phyloP scores from a whole-genome alignment of 2,888 invertebrate species.

The Hirtodrosophila cameraria region DNA sequence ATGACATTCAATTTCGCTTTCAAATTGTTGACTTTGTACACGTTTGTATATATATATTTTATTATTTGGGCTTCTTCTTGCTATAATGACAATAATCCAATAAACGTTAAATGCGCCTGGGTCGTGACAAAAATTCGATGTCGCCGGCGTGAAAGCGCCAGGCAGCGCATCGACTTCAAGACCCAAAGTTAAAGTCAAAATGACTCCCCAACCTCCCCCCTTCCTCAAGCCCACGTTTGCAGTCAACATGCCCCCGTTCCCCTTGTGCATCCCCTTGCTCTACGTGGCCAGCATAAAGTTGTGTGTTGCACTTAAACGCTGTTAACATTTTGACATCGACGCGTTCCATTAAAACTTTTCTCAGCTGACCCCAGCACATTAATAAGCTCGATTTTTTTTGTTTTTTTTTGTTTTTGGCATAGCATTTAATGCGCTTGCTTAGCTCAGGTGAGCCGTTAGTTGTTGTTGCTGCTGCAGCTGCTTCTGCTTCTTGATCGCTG shows the following conservation, averaged over 20 bases:
- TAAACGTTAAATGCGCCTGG: constrained; percentile 68
- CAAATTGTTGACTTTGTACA: constrained; percentile 44
- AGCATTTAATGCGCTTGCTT: constrained; percentile 14
- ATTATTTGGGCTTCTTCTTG: constrained; percentile 29
- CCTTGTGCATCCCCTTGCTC: no score
- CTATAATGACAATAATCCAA: constrained; percentile 80
- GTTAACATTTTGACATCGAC: constrained; percentile 77
- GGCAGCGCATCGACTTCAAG: constrained; percentile 7
- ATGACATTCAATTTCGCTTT: constrained; percentile 66
- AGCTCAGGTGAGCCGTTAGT: constrained; percentile 21
- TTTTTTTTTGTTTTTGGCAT: constrained; percentile 17
- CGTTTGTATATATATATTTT: constrained; percentile 21
- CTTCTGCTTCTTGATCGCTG: constrained; percentile 14
- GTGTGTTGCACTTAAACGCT: constrained; percentile 46
- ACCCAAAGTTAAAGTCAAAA: constrained; percentile 16
- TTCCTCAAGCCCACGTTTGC: neutral
- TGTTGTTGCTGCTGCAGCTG: neutral
- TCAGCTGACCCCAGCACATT: constrained; percentile 57
- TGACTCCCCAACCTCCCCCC: neutral
- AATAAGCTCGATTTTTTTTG: constrained; percentile 61
- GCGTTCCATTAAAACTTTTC: constrained; percentile 62
- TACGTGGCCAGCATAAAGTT: neutral
- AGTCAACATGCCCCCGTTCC: no score
- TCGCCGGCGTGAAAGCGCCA: constrained; percentile 72
- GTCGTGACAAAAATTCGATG: constrained; percentile 76